Evolutionary conservation across 2,797 vertebrate species (phyloP).

Genomic region (Sebastes matsubarae): DNA sequence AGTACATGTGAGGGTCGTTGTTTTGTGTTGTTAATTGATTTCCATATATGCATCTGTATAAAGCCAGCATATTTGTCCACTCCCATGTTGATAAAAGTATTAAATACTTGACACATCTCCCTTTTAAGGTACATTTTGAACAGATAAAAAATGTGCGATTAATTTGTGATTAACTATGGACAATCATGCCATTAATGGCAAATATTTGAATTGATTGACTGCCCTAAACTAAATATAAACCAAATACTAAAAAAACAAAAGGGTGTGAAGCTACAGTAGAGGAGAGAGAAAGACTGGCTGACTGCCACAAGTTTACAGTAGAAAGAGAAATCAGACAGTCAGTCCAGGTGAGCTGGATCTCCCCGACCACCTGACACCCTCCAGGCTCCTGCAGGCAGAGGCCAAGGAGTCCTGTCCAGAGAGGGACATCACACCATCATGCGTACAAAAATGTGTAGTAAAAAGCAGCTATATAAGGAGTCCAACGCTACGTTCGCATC

Average conservation of each 20-base stretch:
- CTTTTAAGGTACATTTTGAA: no score
- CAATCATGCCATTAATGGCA: no score
- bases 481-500: background rate
- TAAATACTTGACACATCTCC: no score
- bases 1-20: no score
- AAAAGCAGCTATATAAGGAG: background rate
- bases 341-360: slow-evolving; percentile 2
- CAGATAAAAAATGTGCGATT: no score
- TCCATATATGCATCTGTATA: no score
- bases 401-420: background rate
- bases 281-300: background rate
- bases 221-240: background rate
- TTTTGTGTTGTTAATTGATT: no score
- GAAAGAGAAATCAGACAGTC: background rate
- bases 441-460: background rate
- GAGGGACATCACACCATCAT: background rate
- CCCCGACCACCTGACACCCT: slow-evolving; percentile 2
- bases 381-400: slow-evolving; percentile 7
- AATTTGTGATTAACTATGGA: no score
- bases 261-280: background rate
- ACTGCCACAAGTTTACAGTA: background rate
- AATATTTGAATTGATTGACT: no score
- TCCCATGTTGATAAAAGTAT: no score
- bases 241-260: background rate
- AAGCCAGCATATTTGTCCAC: fast-evolving